Conservation (phyloP, 2,888 invertebrate genomes). For the Andrena minutula region DNA sequence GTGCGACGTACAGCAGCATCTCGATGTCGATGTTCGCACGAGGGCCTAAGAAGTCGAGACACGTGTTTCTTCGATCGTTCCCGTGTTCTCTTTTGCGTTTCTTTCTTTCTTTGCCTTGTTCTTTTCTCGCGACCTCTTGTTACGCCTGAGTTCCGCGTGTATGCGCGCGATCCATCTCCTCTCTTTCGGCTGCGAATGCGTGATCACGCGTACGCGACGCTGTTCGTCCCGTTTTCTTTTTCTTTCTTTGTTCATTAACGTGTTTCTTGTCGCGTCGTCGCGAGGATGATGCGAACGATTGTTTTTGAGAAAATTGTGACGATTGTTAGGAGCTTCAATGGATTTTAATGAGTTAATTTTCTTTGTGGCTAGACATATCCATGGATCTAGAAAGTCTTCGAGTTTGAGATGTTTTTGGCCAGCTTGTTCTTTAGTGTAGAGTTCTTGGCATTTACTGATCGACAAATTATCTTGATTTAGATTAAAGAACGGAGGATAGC, state of each 20-base stretch:
- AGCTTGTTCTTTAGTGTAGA: no score
- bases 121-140: neutral
- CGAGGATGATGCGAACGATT: neutral
- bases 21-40: slow-evolving; percentile 62
- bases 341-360: slow-evolving; percentile 11
- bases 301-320: neutral
- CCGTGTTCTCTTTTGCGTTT: slow-evolving; percentile 14
- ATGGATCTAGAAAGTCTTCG: no score
- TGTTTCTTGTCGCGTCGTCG: slow-evolving; percentile 29
- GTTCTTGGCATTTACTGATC: no score
- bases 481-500: no score
- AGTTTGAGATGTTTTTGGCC: no score
- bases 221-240: slow-evolving; percentile 7
- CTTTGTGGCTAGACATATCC: no score
- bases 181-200: slow-evolving; percentile 37
- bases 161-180: slow-evolving; percentile 28
- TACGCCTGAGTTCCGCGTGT: slow-evolving; percentile 5
- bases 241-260: neutral
- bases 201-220: slow-evolving; percentile 36
- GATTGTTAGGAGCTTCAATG: neutral
- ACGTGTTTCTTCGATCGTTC: slow-evolving; percentile 26
- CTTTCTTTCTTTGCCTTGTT: neutral
- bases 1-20: slow-evolving; percentile 58
- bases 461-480: no score
- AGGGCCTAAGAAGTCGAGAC: slow-evolving; percentile 69